phyloP scores from a whole-genome alignment of 2,888 invertebrate species.

The Zygogramma bicolorata region DNA sequence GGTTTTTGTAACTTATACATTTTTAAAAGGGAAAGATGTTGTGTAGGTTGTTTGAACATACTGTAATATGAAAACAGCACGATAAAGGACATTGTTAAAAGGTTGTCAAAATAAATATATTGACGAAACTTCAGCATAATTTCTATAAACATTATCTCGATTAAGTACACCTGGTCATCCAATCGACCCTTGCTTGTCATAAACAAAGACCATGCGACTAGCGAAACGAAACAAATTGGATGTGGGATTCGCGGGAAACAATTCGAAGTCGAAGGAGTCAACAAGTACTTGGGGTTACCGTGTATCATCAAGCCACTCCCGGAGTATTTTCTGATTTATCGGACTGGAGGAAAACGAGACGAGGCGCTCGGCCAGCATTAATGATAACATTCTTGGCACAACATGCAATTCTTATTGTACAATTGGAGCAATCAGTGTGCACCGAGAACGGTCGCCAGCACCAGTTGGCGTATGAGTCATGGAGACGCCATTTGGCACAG shows the following conservation, averaged over 20 bases:
- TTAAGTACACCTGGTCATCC: too few species aligned
- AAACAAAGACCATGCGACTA: too few species aligned
- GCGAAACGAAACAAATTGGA: too few species aligned
- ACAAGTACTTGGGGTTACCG: conserved; percentile 19
- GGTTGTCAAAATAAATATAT: too few species aligned
- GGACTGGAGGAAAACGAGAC: conserved; percentile 40
- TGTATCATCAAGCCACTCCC: conserved; percentile 30
- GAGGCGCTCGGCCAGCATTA: conserved; percentile 47
- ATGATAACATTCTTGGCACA: conserved; percentile 60
- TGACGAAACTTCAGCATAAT: too few species aligned
- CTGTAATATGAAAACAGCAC: too few species aligned
- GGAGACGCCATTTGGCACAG: conserved; percentile 34
- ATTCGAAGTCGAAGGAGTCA: conserved; percentile 9
- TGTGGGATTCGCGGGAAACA: neutral
- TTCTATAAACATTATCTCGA: too few species aligned
- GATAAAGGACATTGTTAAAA: too few species aligned
- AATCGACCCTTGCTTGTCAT: too few species aligned
- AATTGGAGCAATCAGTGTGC: conserved; percentile 29
- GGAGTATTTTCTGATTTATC: conserved; percentile 50
- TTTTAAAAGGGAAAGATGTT: too few species aligned
- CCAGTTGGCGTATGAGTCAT: conserved; percentile 26
- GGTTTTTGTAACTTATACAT: too few species aligned
- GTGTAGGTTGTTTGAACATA: too few species aligned
- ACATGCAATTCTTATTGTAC: conserved; percentile 39
- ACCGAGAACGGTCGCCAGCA: conserved; percentile 14